Base-by-base conservation (phyloP, 2,888 invertebrate species). In the Tanytarsus gracilentus region DNA sequence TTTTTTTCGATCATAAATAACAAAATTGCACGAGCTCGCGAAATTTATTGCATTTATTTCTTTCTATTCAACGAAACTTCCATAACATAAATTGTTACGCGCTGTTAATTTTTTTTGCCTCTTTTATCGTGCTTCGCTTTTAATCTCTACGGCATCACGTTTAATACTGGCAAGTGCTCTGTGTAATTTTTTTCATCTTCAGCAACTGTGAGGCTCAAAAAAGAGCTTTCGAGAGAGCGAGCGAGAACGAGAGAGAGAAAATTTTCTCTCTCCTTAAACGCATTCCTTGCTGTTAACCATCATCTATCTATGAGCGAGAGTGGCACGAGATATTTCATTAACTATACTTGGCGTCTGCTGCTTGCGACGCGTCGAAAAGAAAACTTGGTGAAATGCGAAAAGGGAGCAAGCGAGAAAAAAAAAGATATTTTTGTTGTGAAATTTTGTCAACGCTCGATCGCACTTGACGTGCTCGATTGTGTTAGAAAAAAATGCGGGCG, bases 101-200 rank as follows among this genome's bases (percentile, higher is more conserved):
- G 49, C 6, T 49, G 5, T 6, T 6, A 40, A 40, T n/a, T 48
- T 48, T 4, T 49, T 49, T 18, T n/a, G n/a, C n/a, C n/a, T n/a
- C n/a, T 39, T n/a, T 5, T n/a, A 9, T 30, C 9, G 30, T 30
- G 30, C 9, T 30, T 30, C 30, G 26, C 49, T 25, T 49, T 49
- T 49, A 49, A 49, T 49, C 26, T 4, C 49, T 26, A 11, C 49
- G 49, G 26, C 49, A 49, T 23, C 26, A 49, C 49, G 49, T 5
- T 49, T 25, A 27, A n/a, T n/a, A 49, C 49, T 49, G n/a, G 26
- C 23, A 14, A 30, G 30, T 30, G 6, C 6, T 30, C 9, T 8
- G 6, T 30, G 11, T 30, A 8, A 30, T 30, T 30, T 8, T 30
- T 30, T 30, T 30, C 9, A 8, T 30, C 9, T 30, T 30, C 9